Evolutionary conservation across 2,888 invertebrate genomes (phyloP).

Genomic region (Epistrophella euchroma): DNA sequence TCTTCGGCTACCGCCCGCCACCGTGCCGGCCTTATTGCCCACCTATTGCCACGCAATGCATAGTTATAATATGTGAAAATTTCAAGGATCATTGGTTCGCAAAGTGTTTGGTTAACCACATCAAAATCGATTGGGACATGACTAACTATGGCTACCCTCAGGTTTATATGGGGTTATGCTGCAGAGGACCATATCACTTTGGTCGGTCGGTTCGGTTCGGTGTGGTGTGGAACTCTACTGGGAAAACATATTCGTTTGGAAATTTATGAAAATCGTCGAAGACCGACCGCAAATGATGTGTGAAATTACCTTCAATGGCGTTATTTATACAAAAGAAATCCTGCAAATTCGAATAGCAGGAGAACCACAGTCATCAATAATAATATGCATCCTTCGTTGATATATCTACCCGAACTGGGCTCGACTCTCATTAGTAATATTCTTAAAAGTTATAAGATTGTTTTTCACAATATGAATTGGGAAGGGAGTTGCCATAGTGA

Average conservation of each 20-base stretch:
- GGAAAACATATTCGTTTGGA: conserved; percentile 53
- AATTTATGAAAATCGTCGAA: conserved; percentile 70
- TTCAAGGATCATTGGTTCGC: conserved; percentile 69
- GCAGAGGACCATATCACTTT: neutral
- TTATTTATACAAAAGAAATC: conserved; percentile 53
- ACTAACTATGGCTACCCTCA: conserved; percentile 50
- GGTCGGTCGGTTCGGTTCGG: neutral
- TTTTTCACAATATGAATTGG: neutral
- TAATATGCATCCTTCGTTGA: conserved; percentile 50
- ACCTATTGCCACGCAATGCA: neutral
- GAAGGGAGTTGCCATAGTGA: neutral
- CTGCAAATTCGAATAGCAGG: conserved; percentile 25
- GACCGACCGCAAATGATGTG: conserved; percentile 70
- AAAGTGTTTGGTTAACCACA: conserved; percentile 72
- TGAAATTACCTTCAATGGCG: conserved; percentile 69
- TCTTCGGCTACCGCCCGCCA: neutral
- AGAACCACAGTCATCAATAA: conserved; percentile 58
- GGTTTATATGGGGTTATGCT: neutral
- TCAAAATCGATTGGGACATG: conserved; percentile 60
- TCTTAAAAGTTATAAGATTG: conserved; percentile 2
- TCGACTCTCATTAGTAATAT: neutral
- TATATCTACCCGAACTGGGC: neutral
- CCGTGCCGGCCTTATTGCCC: neutral
- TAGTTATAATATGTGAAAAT: conserved; percentile 47
- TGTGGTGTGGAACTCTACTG: neutral